Evolutionary conservation across 2,888 invertebrate species (phyloP).

Genomic region (Drosophila rellima): DNA sequence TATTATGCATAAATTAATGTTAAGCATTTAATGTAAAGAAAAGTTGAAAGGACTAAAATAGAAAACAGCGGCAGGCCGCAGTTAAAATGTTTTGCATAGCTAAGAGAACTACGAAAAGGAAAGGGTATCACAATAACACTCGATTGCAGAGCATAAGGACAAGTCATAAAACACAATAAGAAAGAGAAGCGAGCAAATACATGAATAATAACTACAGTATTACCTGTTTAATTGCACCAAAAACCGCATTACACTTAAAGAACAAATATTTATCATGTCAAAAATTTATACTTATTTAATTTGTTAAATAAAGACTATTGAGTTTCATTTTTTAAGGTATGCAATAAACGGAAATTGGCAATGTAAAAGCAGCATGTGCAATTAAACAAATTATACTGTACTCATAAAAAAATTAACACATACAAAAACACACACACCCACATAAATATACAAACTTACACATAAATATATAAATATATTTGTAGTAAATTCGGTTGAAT

Average conservation of each 20-base stretch:
- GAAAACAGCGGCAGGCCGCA: slow-evolving; percentile 65
- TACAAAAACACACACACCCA: slow-evolving; percentile 13
- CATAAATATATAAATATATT: slow-evolving; percentile 20
- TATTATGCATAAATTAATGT: slow-evolving; percentile 54
- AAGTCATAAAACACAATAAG: slow-evolving; percentile 24
- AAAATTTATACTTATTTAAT: background rate
- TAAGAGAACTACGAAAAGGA: slow-evolving; percentile 19
- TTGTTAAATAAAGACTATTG: background rate
- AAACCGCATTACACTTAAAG: background rate
- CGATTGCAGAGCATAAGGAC: slow-evolving; percentile 14
- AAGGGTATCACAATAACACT: slow-evolving; percentile 15
- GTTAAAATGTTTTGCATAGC: slow-evolving; percentile 58
- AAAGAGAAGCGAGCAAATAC: slow-evolving; percentile 19
- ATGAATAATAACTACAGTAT: slow-evolving; percentile 13
- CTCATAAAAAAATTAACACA: slow-evolving; percentile 12
- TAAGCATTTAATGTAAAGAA: slow-evolving; percentile 68
- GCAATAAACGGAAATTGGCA: background rate
- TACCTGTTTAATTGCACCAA: background rate
- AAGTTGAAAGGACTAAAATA: background rate
- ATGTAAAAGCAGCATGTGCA: background rate
- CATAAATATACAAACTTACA: slow-evolving; percentile 2
- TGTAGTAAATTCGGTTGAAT: slow-evolving; percentile 59
- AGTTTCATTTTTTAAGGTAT: background rate
- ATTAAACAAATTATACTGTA: background rate
- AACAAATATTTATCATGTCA: background rate